Percentiles rank a stretch among this genome's conserved stretches.
Evolutionary conservation across 2,797 vertebrate genomes (phyloP).

Genomic region (Coilia nasus): DNA sequence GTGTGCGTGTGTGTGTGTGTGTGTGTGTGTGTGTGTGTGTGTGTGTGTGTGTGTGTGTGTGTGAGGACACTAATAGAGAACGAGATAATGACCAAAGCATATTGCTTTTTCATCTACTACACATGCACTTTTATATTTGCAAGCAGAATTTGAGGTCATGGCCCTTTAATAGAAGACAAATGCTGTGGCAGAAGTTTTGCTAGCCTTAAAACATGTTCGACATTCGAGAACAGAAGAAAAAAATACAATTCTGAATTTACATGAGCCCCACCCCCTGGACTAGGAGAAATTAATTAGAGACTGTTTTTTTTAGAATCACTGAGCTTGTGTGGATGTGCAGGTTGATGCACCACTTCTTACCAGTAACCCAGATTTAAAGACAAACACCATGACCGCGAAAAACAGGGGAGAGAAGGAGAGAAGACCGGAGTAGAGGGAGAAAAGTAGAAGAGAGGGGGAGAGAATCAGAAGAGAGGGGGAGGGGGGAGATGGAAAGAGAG

Average conservation of each 20-base stretch:
- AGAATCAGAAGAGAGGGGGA: background rate
- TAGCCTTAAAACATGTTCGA: background rate
- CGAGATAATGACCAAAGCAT: background rate
- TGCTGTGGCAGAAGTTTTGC: background rate
- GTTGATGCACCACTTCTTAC: background rate
- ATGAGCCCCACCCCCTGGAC: background rate
- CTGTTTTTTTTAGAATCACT: background rate
- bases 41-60: background rate
- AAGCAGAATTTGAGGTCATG: background rate
- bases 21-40: background rate
- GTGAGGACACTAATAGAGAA: background rate
- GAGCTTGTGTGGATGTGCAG: background rate
- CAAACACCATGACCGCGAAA: background rate
- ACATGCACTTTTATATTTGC: background rate
- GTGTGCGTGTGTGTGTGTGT: constrained; percentile 3
- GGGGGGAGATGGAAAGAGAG: too few species aligned
- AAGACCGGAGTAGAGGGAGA: too few species aligned
- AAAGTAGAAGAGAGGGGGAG: background rate
- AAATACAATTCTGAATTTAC: background rate
- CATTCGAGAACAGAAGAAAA: background rate
- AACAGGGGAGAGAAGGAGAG: background rate
- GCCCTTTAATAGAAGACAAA: background rate
- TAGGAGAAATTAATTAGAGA: background rate
- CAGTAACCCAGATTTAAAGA: background rate
- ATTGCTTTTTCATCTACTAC: background rate